phyloP scores from a whole-genome alignment of 2,797 vertebrate species.

The Cossypha heuglini region DNA sequence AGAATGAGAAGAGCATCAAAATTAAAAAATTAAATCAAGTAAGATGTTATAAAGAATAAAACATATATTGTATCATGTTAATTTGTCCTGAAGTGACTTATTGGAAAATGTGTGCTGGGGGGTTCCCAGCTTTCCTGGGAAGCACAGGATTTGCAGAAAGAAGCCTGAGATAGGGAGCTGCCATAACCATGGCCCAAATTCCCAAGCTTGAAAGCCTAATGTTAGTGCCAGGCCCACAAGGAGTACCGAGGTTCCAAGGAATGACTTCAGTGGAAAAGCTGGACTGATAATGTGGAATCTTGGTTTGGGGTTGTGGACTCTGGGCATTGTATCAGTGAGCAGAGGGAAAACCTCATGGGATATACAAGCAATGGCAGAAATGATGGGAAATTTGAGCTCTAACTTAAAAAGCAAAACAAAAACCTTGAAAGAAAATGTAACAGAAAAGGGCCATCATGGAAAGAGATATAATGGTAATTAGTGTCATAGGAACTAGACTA shows the following conservation, averaged over 20 bases:
- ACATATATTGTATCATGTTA: rapidly evolving
- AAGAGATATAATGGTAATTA: neutral
- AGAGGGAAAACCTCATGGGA: neutral
- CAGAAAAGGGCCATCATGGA: neutral
- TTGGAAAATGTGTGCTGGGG: neutral
- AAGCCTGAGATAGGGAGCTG: neutral
- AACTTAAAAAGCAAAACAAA: neutral
- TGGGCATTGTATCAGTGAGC: rapidly evolving
- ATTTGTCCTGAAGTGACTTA: neutral
- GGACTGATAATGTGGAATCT: neutral
- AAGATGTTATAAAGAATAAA: neutral
- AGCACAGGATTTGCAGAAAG: neutral
- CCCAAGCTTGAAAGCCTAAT: neutral
- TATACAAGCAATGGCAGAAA: neutral
- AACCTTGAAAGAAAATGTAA: neutral
- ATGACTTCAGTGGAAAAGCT: neutral
- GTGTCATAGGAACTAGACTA: neutral
- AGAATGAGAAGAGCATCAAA: neutral
- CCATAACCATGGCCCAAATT: neutral
- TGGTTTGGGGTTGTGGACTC: neutral
- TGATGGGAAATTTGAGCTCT: neutral
- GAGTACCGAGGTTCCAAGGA: neutral
- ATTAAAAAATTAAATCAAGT: neutral
- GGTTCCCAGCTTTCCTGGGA: neutral
- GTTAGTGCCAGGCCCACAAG: neutral